Evolutionary conservation across 2,797 vertebrate genomes (phyloP), one percentile per base, ranked within the genome.

Genomic region (Esox lucius): DNA sequence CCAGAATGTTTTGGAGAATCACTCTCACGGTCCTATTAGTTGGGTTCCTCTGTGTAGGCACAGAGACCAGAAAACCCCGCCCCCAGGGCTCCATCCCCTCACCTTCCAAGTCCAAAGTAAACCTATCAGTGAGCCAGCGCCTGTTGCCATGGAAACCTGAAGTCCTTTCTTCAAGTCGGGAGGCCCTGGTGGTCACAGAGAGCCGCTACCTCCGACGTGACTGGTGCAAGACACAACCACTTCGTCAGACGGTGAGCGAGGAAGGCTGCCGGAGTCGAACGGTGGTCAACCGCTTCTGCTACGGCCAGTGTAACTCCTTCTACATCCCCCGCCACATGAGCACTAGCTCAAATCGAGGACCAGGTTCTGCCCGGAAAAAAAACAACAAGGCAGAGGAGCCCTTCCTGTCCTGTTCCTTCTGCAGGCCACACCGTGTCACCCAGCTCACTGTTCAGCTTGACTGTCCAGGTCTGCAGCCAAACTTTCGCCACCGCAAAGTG

Each of bases 301-400:
- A 99, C 0, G 98, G 98, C 88, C 98, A 99, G 88, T 99, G 98
- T 86, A 99, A 99, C 92, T 99, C 98, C 77, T 99, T 99, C 94
- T 99, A 98, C 87, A 99, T 99, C 79, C 98, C 98, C 0, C 94
- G 97, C n/a, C 97, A 98, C 9, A 93, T 96, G 86, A 91, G 85
- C 64, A 91, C 90, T 70, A 88, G 84, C 80, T 85, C 83, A 1
- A 90, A 62, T 31, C 88, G 84, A 28, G 78, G 80, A 19, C 88
- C 87, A 13, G 87, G 88, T 46, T 87, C 87, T 5, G 85, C 89
- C 65, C 87, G 92, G 42, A 90, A 91, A 65, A 81, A 70, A 42
- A 88, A 86, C 77, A 94, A 91, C 39, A 95, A 94, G 85, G 93
- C 89, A 77, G 95, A 96, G 86, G 95, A 95, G 78, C 96, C 97